A percentile compares a stretch with the other conserved stretches of the same genome.
Evolutionary conservation across 2,797 vertebrate species (phyloP).

Genomic region (Hylomyscus alleni): DNA sequence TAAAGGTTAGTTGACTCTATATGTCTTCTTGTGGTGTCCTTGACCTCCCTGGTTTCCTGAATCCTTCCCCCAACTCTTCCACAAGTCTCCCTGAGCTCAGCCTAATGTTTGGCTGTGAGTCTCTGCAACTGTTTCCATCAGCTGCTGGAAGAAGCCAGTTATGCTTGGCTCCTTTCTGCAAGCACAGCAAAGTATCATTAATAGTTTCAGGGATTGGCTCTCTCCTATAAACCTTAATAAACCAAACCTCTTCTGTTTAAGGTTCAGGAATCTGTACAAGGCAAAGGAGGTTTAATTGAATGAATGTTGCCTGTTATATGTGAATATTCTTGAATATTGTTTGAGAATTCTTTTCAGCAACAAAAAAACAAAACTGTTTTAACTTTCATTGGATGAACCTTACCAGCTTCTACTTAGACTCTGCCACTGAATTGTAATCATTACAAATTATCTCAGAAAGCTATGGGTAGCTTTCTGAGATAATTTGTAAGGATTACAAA

Average conservation of each 20-base stretch:
- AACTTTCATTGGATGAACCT: conserved; percentile 36
- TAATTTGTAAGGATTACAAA: conserved; percentile 35
- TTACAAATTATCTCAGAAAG: too few relatives aligned
- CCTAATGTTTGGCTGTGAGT: background rate
- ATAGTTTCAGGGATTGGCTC: too few relatives aligned
- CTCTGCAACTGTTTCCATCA: background rate
- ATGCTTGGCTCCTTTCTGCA: background rate
- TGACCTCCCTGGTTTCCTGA: background rate
- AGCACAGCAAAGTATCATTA: background rate
- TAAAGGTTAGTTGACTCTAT: background rate
- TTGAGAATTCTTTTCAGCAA: background rate
- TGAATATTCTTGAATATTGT: conserved; percentile 4
- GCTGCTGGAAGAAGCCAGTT: background rate
- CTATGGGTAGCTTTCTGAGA: conserved; percentile 32
- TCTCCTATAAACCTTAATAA: background rate
- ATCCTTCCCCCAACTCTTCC: background rate
- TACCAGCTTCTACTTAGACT: conserved; percentile 4
- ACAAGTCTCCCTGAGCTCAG: background rate
- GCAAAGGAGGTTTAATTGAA: background rate
- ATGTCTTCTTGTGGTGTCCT: background rate
- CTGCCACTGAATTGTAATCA: conserved; percentile 45
- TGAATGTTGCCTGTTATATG: background rate
- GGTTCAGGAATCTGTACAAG: background rate
- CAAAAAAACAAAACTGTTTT: background rate
- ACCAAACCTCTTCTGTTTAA: background rate